A percentile compares a stretch with the other conserved stretches of the same genome.
These are phyloP conservation scores for Cairina moschata DNA, from an alignment of 2,113 vertebrate genomes.

Conservation along the genomic window DNA sequence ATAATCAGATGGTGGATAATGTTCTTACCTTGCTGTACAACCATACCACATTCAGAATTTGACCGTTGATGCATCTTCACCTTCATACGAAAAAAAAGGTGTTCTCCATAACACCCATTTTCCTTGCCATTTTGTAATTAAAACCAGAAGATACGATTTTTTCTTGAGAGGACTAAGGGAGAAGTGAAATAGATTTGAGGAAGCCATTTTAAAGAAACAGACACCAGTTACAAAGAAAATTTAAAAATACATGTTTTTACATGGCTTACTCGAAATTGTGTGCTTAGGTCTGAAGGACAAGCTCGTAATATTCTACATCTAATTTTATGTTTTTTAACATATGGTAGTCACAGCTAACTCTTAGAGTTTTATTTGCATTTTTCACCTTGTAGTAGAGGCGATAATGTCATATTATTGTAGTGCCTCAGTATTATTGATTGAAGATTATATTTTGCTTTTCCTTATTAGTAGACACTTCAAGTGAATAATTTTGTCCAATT, in stretches of 20 bases:
- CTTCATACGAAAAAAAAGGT: not conserved
- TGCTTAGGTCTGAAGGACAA: not conserved
- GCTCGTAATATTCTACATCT: not conserved
- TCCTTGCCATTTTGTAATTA: not conserved
- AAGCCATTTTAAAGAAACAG: not conserved
- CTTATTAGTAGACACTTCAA: not conserved
- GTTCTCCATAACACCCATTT: not conserved
- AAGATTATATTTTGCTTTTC: not conserved
- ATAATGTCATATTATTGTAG: not conserved
- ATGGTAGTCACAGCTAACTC: not conserved
- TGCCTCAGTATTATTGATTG: not conserved
- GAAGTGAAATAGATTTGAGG: slow-evolving; percentile 25
- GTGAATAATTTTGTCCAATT: not conserved
- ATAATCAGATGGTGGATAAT: not conserved
- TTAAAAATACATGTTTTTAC: not conserved
- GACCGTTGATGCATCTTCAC: not conserved
- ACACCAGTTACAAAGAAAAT: not conserved
- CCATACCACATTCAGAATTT: not conserved
- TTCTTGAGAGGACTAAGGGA: not conserved
- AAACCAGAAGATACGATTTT: not conserved
- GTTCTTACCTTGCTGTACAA: not conserved
- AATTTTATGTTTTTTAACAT: not conserved
- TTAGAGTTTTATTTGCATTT: not conserved
- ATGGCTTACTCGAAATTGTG: not conserved
- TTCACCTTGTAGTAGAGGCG: not conserved